phyloP scores from a whole-genome alignment of 2,888 invertebrate genomes.

The Sceliomorpha sp. region DNA sequence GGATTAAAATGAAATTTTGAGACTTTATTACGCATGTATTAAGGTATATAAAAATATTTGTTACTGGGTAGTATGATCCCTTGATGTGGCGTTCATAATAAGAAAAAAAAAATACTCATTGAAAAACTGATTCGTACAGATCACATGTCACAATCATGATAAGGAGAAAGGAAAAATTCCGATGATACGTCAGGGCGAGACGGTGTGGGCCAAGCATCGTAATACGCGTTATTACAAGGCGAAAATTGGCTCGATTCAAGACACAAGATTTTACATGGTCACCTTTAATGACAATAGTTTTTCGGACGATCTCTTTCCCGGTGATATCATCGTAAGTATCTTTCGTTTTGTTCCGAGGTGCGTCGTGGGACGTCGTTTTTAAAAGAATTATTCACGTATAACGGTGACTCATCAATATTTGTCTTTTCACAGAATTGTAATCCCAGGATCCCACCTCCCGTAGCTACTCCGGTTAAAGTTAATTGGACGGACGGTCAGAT shows the following conservation, averaged over 20 bases:
- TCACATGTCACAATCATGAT: conserved; percentile 72
- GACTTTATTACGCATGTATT: too few species aligned
- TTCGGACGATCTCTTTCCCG: conserved; percentile 83
- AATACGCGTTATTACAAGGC: conserved; percentile 84
- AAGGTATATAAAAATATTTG: too few species aligned
- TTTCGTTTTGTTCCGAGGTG: conserved; percentile 4
- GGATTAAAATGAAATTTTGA: too few species aligned
- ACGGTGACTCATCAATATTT: neutral
- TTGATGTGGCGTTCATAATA: too few species aligned
- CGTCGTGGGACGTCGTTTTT: too few species aligned
- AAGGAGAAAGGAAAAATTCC: conserved; percentile 70
- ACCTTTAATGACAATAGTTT: conserved; percentile 84
- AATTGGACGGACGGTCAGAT: conserved; percentile 82
- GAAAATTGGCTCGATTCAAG: conserved; percentile 80
- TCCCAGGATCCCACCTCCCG: conserved; percentile 72
- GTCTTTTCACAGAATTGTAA: conserved; percentile 59
- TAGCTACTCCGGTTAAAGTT: conserved; percentile 81
- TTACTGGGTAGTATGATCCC: too few species aligned
- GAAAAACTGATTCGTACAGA: too few species aligned
- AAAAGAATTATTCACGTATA: neutral
- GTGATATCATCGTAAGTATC: conserved; percentile 82
- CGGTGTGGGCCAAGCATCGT: conserved; percentile 84
- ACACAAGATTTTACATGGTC: conserved; percentile 82
- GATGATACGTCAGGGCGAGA: conserved; percentile 74
- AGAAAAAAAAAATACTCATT: too few species aligned